Evolutionary conservation across 1,140 invertebrate genomes (phyloP), one percentile per base, ranked within the genome.

Genomic region (Eurosta solidaginis): DNA sequence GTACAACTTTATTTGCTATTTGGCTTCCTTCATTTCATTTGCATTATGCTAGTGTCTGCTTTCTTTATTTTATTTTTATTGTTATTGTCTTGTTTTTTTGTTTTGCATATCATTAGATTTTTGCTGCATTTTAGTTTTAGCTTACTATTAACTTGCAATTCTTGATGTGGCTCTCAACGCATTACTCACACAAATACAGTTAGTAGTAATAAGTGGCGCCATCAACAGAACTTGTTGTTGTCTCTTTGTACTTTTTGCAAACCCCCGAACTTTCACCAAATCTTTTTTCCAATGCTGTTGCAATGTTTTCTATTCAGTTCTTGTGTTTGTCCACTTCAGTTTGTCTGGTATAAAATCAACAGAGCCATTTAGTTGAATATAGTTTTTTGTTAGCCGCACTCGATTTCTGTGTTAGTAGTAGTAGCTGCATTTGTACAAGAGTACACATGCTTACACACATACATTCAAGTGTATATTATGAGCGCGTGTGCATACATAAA

Each of bases 121-220:
- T 27, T 74, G 10, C 20, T 74, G 20, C 17, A 45, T 47, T 33
- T 7, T 74, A 45, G 73, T 47, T 29, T 42, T 74, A 42, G 68
- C 68, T 3, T 7, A 5, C 6, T 44, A 29, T 17, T 74, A 42
- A 74, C 42, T 74, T 47, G 25, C 73, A 74, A 22, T 74, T 74
- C 40, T 74, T 74, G 73, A 25, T 45, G 42, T 29, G 40, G 42
- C 44, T 29, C 59, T 42, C 33, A 40, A 68, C 59, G 59, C 59
- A 68, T 33, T 68, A 68, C 59, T 68, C 40, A n/a, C n/a, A n/a
- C n/a, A n/a, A n/a, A 68, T 40, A 33, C 36, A 40, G 59, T 33
- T 68, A 68, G 73, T 45, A 74, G 29, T 74, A 74, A 74, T 74
- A 74, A 74, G 73, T 45, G 73, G 73, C 73, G 73, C 73, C 73